These are phyloP conservation scores for Trichomycterus rosablanca DNA, from an alignment of 2,113 vertebrate genomes.

Conservation along the genomic window DNA sequence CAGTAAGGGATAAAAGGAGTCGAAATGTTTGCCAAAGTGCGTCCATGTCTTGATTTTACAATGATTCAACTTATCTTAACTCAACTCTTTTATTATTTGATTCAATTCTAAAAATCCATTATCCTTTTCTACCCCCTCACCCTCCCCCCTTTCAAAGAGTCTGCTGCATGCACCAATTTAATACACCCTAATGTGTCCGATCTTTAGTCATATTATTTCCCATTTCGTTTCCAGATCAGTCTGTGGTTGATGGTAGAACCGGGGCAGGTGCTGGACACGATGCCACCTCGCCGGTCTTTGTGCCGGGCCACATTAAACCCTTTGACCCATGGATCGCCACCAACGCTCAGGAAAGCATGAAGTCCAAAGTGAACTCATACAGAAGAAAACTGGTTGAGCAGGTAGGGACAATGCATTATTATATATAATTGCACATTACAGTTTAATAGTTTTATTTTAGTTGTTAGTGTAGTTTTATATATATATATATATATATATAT, in stretches of 20 bases:
- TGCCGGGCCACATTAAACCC: conserved; percentile 65
- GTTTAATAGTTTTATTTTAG: too few species aligned
- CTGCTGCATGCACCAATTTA: not conserved
- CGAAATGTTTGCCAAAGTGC: not conserved
- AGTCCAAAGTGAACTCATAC: conserved; percentile 63
- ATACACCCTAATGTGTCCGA: too few species aligned
- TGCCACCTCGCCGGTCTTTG: conserved; percentile 61
- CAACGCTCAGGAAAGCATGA: conserved; percentile 75
- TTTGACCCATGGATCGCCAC: conserved; percentile 70
- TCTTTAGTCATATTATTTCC: too few species aligned
- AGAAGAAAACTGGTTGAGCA: conserved; percentile 74
- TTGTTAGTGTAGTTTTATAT: too few species aligned
- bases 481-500: too few species aligned
- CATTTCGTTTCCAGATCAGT: conserved; percentile 52
- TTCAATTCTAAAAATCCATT: too few species aligned
- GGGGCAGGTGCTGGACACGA: conserved; percentile 13
- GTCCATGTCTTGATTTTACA: not conserved
- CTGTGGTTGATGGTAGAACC: conserved; percentile 49
- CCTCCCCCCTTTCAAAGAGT: too few species aligned
- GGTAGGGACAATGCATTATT: conserved; percentile 53
- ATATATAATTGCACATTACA: too few species aligned
- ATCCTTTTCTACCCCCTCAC: too few species aligned
- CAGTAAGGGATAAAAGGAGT: not conserved
- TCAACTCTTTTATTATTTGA: too few species aligned
- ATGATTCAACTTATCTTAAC: too few species aligned